These are phyloP conservation scores for Drosophila busckii DNA, from an alignment of 1,140 invertebrate species.

Conservation along the genomic window DNA sequence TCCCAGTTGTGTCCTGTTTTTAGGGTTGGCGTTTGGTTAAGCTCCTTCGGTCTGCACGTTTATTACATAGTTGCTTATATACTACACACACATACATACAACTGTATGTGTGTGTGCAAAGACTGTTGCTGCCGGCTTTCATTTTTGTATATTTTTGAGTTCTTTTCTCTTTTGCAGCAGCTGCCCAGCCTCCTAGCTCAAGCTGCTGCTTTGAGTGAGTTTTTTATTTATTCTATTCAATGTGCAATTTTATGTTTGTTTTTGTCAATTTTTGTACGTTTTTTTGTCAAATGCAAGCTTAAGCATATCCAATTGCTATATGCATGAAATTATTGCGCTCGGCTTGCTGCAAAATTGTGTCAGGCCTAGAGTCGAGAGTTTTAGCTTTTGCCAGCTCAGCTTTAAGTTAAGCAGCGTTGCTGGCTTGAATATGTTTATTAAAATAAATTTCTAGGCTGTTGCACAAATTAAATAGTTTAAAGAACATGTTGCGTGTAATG, in stretches of 20 bases:
- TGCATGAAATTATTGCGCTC: too few relatives aligned
- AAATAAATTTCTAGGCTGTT: too few relatives aligned
- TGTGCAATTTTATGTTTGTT: constrained; percentile 3
- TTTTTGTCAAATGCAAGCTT: too few relatives aligned
- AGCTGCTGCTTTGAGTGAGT: constrained; percentile 48
- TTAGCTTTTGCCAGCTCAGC: too few relatives aligned
- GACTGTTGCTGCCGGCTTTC: constrained; percentile 74
- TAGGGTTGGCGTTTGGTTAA: constrained; percentile 47
- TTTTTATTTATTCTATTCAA: constrained; percentile 2
- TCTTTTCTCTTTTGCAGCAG: too few relatives aligned
- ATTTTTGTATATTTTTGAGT: constrained; percentile 19
- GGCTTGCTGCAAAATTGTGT: too few relatives aligned
- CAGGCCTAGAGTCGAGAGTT: too few relatives aligned
- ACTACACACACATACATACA: constrained; percentile 14
- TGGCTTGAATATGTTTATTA: too few relatives aligned
- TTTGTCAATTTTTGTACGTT: constrained; percentile 1
- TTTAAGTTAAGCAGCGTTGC: too few relatives aligned
- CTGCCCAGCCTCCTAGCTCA: constrained; percentile 7
- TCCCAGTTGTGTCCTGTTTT: constrained; percentile 68
- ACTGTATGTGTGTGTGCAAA: constrained; percentile 18
- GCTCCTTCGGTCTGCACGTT: constrained; percentile 12
- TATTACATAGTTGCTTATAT: constrained; percentile 66
- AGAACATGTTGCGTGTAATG: too few relatives aligned
- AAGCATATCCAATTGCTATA: too few relatives aligned
- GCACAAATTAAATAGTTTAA: too few relatives aligned